phyloP scores from a whole-genome alignment of 2,888 invertebrate species.

The Chrysotoxum bicinctum region DNA sequence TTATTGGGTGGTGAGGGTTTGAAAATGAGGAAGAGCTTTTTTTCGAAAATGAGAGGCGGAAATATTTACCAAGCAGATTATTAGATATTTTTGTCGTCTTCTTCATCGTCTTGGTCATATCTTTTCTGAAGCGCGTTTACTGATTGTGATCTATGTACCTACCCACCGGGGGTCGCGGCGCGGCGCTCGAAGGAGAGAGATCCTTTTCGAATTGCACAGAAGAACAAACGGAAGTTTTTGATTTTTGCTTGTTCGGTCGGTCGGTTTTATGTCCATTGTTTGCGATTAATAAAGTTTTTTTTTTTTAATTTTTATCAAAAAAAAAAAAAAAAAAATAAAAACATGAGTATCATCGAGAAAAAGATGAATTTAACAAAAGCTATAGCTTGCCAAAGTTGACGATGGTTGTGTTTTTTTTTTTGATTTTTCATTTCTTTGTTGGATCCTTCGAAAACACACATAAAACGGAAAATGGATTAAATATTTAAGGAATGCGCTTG shows the following conservation, averaged over 20 bases:
- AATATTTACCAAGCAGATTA: slow-evolving; percentile 72
- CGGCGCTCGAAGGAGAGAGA: slow-evolving; percentile 9
- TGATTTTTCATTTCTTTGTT: not conserved
- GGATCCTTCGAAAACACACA: slow-evolving; percentile 16
- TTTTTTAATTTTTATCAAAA: not conserved
- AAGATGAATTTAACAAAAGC: not conserved
- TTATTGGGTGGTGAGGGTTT: not conserved
- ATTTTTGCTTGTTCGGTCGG: slow-evolving; percentile 53
- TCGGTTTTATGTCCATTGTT: slow-evolving; percentile 36
- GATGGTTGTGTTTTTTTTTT: not conserved
- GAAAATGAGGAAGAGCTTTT: slow-evolving; percentile 3
- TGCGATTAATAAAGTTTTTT: slow-evolving; percentile 56
- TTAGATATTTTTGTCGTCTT: slow-evolving; percentile 63
- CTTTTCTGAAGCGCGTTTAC: slow-evolving; percentile 14
- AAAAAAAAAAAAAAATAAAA: not conserved
- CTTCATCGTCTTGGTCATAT: slow-evolving; percentile 4
- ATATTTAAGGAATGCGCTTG: slow-evolving; percentile 68
- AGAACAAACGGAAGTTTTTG: slow-evolving; percentile 67
- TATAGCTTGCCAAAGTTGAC: not conserved
- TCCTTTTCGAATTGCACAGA: slow-evolving; percentile 17
- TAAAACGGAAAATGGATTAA: slow-evolving; percentile 65
- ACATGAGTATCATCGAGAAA: not conserved
- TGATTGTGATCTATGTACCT: slow-evolving; percentile 64
- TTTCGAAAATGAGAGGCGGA: slow-evolving; percentile 54
- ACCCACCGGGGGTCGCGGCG: too few species aligned